phyloP scores from a whole-genome alignment of 1,140 invertebrate species.

The Euwallacea similis region DNA sequence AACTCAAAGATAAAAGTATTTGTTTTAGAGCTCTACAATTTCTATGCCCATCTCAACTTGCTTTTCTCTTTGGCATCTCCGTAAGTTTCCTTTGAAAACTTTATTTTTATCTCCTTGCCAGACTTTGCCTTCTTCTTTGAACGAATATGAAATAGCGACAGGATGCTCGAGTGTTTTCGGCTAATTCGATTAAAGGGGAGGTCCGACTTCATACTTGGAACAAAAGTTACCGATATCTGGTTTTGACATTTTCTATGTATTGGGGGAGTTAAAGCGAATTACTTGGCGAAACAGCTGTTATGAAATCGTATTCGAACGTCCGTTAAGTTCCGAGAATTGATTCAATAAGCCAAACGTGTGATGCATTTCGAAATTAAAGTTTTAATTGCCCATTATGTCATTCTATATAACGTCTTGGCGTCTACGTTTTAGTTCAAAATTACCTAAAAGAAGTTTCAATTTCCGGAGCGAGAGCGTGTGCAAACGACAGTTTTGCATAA shows the following conservation, averaged over 20 bases:
- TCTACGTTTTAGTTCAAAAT: neutral
- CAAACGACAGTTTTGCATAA: constrained; percentile 2
- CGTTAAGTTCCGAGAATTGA: neutral
- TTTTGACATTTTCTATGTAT: constrained; percentile 17
- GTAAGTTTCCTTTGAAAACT: too few species aligned
- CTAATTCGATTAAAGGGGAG: constrained; percentile 6
- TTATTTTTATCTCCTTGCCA: too few species aligned
- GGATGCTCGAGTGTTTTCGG: constrained; percentile 2
- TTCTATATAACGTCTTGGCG: neutral
- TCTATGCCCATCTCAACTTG: too few species aligned
- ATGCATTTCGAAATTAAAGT: constrained; percentile 3
- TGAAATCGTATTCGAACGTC: constrained; percentile 1
- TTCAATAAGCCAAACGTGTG: constrained; percentile 5
- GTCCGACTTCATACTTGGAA: constrained; percentile 1
- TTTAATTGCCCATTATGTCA: neutral
- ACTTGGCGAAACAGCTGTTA: neutral
- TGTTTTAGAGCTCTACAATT: neutral
- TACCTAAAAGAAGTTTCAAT: neutral
- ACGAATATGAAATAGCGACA: neutral
- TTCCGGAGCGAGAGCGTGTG: neutral
- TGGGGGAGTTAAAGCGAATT: neutral
- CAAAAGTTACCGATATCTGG: constrained; percentile 8
- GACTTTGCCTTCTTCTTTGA: too few species aligned
- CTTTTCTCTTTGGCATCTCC: too few species aligned
- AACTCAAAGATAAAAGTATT: constrained; percentile 13